These are phyloP conservation scores for Anneissia japonica DNA, from an alignment of 35 echinoderm and acorn worm genomes.

Conservation along the genomic window DNA sequence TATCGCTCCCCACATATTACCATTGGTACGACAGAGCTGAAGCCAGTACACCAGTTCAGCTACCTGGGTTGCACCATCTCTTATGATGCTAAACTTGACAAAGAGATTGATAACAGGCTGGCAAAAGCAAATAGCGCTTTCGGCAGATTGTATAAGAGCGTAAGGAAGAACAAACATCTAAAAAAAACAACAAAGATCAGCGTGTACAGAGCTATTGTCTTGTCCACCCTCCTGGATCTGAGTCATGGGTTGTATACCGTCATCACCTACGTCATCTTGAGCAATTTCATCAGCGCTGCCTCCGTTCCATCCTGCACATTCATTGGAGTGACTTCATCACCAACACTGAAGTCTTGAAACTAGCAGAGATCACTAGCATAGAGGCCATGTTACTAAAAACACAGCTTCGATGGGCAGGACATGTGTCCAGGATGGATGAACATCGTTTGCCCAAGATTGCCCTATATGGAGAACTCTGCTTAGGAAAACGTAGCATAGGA, in stretches of 20 bases:
- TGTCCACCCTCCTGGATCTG: constrained; percentile 32
- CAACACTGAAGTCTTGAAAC: too few relatives aligned
- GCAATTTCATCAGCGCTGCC: constrained; percentile 35
- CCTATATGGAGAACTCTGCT: constrained; percentile 23
- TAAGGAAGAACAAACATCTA: constrained; percentile 26
- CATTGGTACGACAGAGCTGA: constrained; percentile 15
- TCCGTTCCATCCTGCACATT: constrained; percentile 20
- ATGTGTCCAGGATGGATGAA: constrained; percentile 20
- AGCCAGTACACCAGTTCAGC: constrained; percentile 39
- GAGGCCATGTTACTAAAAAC: background rate
- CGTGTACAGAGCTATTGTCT: constrained; percentile 46
- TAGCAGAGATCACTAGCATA: too few relatives aligned
- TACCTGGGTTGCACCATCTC: constrained; percentile 43
- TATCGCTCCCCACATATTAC: constrained; percentile 13
- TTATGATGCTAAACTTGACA: constrained; percentile 25
- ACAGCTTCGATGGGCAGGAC: constrained; percentile 31
- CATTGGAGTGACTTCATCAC: constrained; percentile 4
- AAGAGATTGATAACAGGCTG: constrained; percentile 23
- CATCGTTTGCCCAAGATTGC: constrained; percentile 12
- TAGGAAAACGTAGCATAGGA: constrained; percentile 10
- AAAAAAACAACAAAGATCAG: constrained; percentile 21
- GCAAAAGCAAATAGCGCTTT: background rate
- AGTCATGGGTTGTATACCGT: constrained; percentile 32
- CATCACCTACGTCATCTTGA: constrained; percentile 13
- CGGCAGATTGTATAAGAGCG: constrained; percentile 12